Evolutionary conservation across 1,140 invertebrate genomes (phyloP).

Genomic region (Bombus impatiens): DNA sequence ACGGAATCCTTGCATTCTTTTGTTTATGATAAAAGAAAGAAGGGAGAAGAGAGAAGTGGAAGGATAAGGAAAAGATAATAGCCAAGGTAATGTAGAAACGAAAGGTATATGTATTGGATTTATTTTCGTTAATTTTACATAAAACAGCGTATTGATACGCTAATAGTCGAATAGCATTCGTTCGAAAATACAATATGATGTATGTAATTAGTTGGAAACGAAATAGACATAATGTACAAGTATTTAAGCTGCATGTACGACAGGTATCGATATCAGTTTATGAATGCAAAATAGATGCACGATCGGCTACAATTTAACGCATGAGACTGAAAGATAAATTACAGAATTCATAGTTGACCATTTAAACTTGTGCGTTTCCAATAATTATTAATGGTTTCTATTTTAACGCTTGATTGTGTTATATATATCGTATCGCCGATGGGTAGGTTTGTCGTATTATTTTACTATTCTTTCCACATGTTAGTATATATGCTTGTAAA

Average conservation of each 20-base stretch:
- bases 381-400: not conserved
- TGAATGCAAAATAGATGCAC: not conserved
- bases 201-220: not conserved
- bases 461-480: not conserved
- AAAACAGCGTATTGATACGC: not conserved
- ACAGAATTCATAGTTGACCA: not conserved
- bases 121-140: slow-evolving; percentile 3
- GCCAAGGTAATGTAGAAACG: not conserved
- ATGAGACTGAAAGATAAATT: not conserved
- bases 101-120: not conserved
- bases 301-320: not conserved
- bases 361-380: not conserved
- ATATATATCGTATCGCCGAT: not conserved
- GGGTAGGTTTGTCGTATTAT: not conserved
- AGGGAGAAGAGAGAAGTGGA: not conserved
- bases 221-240: not conserved
- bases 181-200: not conserved
- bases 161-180: not conserved
- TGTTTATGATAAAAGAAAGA: not conserved
- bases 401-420: not conserved
- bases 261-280: not conserved
- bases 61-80: not conserved
- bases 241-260: not conserved
- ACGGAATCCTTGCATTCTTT: not conserved
- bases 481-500: not conserved